Evolutionary conservation across 2,797 vertebrate species (phyloP).

Genomic region (Chaunax sp.): DNA sequence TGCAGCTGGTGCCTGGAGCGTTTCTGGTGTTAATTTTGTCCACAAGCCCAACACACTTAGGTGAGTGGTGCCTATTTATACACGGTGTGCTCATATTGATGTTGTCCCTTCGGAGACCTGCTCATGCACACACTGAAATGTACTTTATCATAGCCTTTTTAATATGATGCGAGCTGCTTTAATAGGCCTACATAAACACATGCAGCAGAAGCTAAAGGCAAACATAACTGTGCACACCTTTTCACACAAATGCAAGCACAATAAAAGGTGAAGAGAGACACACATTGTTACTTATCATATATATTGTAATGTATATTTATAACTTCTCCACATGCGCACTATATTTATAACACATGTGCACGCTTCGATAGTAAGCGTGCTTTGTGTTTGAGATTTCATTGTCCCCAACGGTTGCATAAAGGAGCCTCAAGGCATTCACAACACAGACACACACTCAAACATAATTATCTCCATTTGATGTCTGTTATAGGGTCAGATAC

Average conservation of each 20-base stretch:
- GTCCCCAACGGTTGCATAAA: constrained; percentile 25
- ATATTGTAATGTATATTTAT: constrained; percentile 10
- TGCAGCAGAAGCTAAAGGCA: constrained; percentile 7
- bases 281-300: constrained; percentile 54
- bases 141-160: constrained; percentile 13
- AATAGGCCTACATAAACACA: constrained; percentile 17
- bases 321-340: not conserved
- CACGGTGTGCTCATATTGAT: constrained; percentile 10
- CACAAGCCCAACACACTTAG: constrained; percentile 33
- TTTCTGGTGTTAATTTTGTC: constrained; percentile 58
- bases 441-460: constrained; percentile 51
- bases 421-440: constrained; percentile 45
- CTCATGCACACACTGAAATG: constrained; percentile 22
- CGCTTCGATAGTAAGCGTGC: constrained; percentile 26
- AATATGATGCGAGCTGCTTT: constrained; percentile 27
- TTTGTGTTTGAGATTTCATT: constrained; percentile 44
- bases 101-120: constrained; percentile 34
- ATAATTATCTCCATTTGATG: constrained; percentile 67
- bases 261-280: constrained; percentile 15
- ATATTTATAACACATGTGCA: constrained; percentile 29
- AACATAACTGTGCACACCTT: constrained; percentile 27
- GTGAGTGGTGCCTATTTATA: constrained; percentile 34
- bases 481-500: constrained; percentile 55
- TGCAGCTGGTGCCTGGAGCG: constrained; percentile 46
- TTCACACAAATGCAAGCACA: constrained; percentile 8